phyloP scores from a whole-genome alignment of 2,797 vertebrate genomes.

The Enteromius viviparus region DNA sequence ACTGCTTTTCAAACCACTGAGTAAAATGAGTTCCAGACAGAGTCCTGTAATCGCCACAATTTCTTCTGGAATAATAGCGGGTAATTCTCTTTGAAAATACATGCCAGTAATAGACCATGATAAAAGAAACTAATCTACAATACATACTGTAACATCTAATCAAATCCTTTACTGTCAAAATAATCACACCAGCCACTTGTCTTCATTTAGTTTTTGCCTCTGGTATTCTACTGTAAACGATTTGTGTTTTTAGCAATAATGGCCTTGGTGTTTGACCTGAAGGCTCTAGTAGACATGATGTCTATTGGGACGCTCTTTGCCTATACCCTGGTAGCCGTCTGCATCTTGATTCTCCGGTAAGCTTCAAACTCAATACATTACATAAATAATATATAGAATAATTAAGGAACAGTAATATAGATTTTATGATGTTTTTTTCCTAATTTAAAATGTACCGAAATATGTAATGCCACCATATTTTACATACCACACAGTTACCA shows the following conservation, averaged over 20 bases:
- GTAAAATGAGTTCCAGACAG: conserved; percentile 76
- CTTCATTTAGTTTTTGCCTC: conserved; percentile 20
- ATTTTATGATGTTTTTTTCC: not conserved
- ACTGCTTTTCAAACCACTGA: conserved; percentile 84
- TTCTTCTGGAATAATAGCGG: conserved; percentile 81
- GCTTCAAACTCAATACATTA: not conserved
- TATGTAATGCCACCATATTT: not conserved
- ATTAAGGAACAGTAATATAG: not conserved
- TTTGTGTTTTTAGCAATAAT: conserved; percentile 76
- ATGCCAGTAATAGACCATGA: not conserved
- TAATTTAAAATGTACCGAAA: not conserved
- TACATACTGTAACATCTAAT: not conserved
- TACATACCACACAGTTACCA: no score
- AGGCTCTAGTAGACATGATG: conserved; percentile 85
- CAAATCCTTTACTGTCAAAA: not conserved
- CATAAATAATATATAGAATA: not conserved
- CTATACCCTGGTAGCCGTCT: conserved; percentile 85
- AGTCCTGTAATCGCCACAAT: conserved; percentile 84
- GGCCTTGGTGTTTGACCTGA: conserved; percentile 86
- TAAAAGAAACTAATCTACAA: not conserved
- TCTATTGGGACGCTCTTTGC: conserved; percentile 86
- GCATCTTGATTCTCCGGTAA: conserved; percentile 82
- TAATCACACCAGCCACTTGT: not conserved
- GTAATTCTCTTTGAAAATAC: conserved; percentile 63
- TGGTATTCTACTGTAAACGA: conserved; percentile 58